Percentiles rank a stretch among this genome's conserved stretches.
These are phyloP conservation scores for Trachelus iudaicus DNA, from an alignment of 2,888 invertebrate genomes.

Conservation along the genomic window DNA sequence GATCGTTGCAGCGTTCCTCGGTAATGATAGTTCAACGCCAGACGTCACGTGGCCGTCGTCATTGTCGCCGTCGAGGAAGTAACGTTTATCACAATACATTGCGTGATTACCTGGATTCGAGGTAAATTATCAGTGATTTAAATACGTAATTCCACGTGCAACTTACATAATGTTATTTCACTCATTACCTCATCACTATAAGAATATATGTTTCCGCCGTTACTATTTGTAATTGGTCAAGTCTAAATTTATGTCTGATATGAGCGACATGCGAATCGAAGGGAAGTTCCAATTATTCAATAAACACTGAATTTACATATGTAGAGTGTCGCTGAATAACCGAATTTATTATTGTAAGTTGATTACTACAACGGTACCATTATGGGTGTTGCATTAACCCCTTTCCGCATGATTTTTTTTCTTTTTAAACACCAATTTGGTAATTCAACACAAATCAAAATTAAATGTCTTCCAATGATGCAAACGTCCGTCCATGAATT, in stretches of 20 bases:
- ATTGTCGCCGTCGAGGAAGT: neutral
- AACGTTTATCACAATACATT: neutral
- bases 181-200: neutral
- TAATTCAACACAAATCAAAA: no score
- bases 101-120: neutral
- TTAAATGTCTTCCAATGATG: no score
- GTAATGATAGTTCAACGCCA: no score
- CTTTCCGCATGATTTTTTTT: no score
- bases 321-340: neutral
- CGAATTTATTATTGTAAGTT: neutral
- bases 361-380: neutral
- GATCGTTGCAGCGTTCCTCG: no score
- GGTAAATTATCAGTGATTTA: neutral
- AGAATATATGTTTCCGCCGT: neutral
- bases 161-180: neutral
- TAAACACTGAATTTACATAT: neutral
- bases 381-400: no score
- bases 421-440: no score
- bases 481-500: no score
- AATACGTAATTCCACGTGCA: neutral
- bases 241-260: neutral
- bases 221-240: neutral
- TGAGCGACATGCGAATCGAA: neutral
- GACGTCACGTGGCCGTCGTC: neutral
- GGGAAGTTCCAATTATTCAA: neutral